Base-by-base conservation (phyloP, 1,140 invertebrate genomes). In the Zeugodacus cucurbitae region DNA sequence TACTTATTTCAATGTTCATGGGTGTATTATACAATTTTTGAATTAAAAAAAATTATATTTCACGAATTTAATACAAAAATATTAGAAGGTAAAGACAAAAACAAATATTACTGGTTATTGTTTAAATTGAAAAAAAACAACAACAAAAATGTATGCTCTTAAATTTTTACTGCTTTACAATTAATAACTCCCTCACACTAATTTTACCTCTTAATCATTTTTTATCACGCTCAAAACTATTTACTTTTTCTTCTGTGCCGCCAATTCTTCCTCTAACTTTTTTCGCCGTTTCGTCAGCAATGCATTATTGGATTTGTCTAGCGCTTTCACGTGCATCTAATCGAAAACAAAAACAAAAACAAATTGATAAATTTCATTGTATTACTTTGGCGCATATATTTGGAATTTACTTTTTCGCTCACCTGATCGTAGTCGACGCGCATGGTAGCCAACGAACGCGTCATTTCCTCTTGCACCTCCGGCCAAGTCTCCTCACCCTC, bases 401-500 rank as follows among this genome's bases (percentile, higher is more conserved):
- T 93, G 22, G n/a, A 34, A 48, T 82, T 82, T 44, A 57, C 26
- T 67, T 29, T 87, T 86, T 88, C 93, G 89, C 91, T 90, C 91
- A 94, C 95, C 94, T 96, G 96, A 93, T 99, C 98, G 92, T 98
- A 98, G 92, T 99, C 98, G 1, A 99, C 97, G 87, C 99, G 95
- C 98, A 99, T 99, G 86, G 98, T 98, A 57, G 98, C 98, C 59
- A 99, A 94, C 0, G 98, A 99, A 88, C 98, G 96, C 0, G 97
- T 99, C 98, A 99, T 99, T 94, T 99, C 98, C 94, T 99, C 98
- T 95, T 99, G 97, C 22, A 99, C 98, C 92, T 99, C 98, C 4
- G 97, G 96, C 98, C 98, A 99, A 44, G 96, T 95, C 88, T 98
- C 98, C 89, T 97, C 97, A 74, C 97, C 96, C 94, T 99, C 98